Conservation (phyloP, 2,797 vertebrate genomes). For the Caiman crocodilus region DNA sequence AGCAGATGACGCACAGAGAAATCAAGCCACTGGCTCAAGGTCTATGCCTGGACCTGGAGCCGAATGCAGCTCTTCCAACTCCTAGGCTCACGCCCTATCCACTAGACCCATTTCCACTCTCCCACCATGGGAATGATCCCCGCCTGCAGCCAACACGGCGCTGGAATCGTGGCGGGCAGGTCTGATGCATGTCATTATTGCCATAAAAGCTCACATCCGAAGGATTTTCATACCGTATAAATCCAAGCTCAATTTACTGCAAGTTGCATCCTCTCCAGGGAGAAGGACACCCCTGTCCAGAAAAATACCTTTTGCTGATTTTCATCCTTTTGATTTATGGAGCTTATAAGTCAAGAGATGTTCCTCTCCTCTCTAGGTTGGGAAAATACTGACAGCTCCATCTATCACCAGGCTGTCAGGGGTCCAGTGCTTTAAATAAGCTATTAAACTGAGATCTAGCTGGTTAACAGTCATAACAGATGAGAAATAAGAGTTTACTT, state of each 20-base stretch:
- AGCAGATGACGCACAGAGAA: not conserved
- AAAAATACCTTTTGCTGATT: slow-evolving; percentile 26
- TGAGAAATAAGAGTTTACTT: slow-evolving; percentile 36
- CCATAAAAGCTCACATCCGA: not conserved
- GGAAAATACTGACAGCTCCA: slow-evolving; percentile 63
- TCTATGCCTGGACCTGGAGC: not conserved
- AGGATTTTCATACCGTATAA: not conserved
- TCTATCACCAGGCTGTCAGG: slow-evolving; percentile 52
- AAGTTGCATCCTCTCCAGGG: slow-evolving; percentile 5
- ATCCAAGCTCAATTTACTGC: slow-evolving; percentile 33
- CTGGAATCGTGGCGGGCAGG: not conserved
- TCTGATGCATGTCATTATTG: not conserved
- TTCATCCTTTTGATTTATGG: slow-evolving; percentile 68
- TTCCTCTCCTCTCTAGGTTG: slow-evolving; percentile 52
- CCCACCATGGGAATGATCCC: not conserved
- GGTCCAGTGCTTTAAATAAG: slow-evolving; percentile 60
- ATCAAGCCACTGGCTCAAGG: not conserved
- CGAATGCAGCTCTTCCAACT: not conserved
- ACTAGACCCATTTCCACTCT: not conserved
- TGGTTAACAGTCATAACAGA: slow-evolving; percentile 66
- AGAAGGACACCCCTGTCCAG: slow-evolving; percentile 49
- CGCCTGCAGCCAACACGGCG: not conserved
- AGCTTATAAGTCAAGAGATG: slow-evolving; percentile 45
- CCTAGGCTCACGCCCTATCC: not conserved
- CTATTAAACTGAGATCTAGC: slow-evolving; percentile 68